Conservation (phyloP, 2,888 invertebrate species). For the Dasypogon diadema region DNA sequence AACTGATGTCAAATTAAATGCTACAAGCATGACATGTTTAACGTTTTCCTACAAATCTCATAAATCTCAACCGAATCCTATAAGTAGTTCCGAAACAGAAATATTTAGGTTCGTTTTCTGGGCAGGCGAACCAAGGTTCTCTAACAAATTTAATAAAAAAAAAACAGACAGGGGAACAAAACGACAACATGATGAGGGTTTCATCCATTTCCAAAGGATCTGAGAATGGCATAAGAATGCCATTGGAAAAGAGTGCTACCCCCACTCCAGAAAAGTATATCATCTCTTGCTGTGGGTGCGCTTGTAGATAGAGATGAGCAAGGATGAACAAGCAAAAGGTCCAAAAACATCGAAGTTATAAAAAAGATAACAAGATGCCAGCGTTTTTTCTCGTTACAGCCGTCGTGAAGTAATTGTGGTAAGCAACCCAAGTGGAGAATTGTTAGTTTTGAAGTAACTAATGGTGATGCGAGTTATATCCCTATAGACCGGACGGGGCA, state of each 20-base stretch:
- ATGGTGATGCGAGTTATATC: constrained; percentile 9
- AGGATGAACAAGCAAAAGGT: constrained; percentile 3
- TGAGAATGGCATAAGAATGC: neutral
- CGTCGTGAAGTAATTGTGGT: constrained; percentile 30
- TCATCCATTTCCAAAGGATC: constrained; percentile 34
- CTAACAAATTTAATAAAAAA: constrained; percentile 45
- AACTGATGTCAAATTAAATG: neutral
- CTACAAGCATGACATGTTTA: neutral
- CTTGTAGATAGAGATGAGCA: constrained; percentile 6
- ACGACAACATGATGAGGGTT: constrained; percentile 50
- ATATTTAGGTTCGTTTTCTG: constrained; percentile 34
- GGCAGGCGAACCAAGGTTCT: constrained; percentile 22
- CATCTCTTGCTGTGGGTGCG: neutral
- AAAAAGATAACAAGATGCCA: constrained; percentile 46
- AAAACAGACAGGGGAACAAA: constrained; percentile 47
- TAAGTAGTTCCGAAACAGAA: constrained; percentile 36
- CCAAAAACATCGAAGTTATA: constrained; percentile 27
- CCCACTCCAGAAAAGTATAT: constrained; percentile 11
- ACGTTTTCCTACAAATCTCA: constrained; percentile 8
- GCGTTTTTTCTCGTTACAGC: constrained; percentile 5
- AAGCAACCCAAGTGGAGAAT: constrained; percentile 21
- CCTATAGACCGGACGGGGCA: neutral
- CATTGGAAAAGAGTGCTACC: neutral
- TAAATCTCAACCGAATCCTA: constrained; percentile 42
- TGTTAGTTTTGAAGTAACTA: constrained; percentile 32